phyloP scores from a whole-genome alignment of 1,140 invertebrate genomes.

The Apis mellifera region Amel_HAv3.1 CM009933.2:8158501-8159000 shows the following conservation, averaged over 20 bases:
- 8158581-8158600: too few relatives aligned
- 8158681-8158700: too few relatives aligned
- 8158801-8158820: not conserved
- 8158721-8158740: too few relatives aligned
- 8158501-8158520: too few relatives aligned
- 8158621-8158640: not conserved
- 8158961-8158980: not conserved
- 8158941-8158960: not conserved
- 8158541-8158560: not conserved
- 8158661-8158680: not conserved
- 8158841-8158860: not conserved
- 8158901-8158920: not conserved
- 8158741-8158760: too few relatives aligned
- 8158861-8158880: not conserved
- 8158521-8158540: too few relatives aligned
- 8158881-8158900: not conserved
- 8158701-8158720: too few relatives aligned
- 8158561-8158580: not conserved
- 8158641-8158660: not conserved
- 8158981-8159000: not conserved
- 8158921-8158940: not conserved
- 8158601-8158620: too few relatives aligned
- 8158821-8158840: not conserved
- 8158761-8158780: too few relatives aligned
- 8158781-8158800: too few relatives aligned